Evolutionary conservation across 2,113 vertebrate species (phyloP), one percentile per base, ranked within the genome.

Genomic region (Actenoides lindsayi): DNA sequence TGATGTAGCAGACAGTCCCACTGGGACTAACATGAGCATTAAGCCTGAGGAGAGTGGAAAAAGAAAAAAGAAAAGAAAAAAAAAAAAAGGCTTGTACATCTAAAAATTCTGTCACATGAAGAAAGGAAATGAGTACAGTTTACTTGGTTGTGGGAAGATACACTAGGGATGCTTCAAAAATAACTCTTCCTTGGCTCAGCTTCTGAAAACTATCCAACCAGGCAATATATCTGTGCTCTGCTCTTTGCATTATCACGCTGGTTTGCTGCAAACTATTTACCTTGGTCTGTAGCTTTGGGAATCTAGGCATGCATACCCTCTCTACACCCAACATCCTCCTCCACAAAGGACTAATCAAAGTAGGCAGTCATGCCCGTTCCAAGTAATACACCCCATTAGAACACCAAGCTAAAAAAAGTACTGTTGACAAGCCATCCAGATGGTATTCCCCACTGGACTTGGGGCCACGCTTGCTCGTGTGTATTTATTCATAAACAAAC

Each of bases 1-100:
- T 98, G 95, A 99, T 97, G 94, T 98, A 99, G 96, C 98, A 99
- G 11, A 91, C 92, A 31, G 96, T 96, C 74, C 98, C 98, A 25
- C 95, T 98, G 25, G 98, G 97, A 67, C 98, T 98, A 81, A 98
- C 24, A 50, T 98, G 98, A 71, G 98, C 98, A 3, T 93, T 98
- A 91, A 99, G 97, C 87, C 99, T 99, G 95, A 54, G 53, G 16
- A 89, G 33, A 87, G 42, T 16, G 33, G 56, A 39, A 63, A 28
- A 5, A 18, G 2, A 7, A 37, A 37, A 7, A 27, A 27, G 13
- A 9, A 4, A 7, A 6, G 19, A 48, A 27, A 27, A 15, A 9
- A 4, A 7, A 6, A 23, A 48, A 42, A 56, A 15, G 11, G 4
- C 13, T 79, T 77, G n/a, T 78, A 5, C 78, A 46, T 68, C 42